Evolutionary conservation across 1,140 invertebrate genomes (phyloP).

Genomic region (Brachionus plicatilis): DNA sequence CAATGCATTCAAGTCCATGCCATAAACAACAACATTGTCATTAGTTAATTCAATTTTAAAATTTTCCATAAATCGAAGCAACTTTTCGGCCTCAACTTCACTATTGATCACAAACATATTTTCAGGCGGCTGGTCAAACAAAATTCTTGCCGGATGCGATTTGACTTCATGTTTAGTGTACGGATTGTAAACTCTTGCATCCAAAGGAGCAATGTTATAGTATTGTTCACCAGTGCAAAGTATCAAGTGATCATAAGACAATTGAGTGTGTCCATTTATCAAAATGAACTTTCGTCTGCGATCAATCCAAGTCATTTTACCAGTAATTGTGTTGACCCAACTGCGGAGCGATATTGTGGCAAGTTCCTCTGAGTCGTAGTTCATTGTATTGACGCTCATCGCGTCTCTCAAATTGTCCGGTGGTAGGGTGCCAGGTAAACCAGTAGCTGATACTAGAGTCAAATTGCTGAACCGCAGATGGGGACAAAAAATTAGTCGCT

Average conservation of each 20-base stretch:
- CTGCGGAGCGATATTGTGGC: constrained; percentile 47
- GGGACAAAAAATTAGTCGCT: constrained; percentile 46
- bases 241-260: constrained; percentile 55
- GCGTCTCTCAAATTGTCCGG: constrained; percentile 48
- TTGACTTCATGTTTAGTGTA: constrained; percentile 41
- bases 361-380: neutral
- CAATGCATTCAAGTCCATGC: neutral
- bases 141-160: constrained; percentile 46
- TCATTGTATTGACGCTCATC: constrained; percentile 44
- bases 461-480: constrained; percentile 56
- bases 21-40: constrained; percentile 30
- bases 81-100: constrained; percentile 49
- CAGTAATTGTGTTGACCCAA: constrained; percentile 54
- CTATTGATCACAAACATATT: constrained; percentile 54
- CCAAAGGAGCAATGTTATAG: constrained; percentile 47
- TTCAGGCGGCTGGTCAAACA: constrained; percentile 45
- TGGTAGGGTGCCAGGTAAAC: constrained; percentile 59
- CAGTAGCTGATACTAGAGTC: constrained; percentile 63
- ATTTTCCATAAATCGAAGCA: constrained; percentile 48
- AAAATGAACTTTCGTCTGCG: constrained; percentile 50
- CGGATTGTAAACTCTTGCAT: constrained; percentile 44
- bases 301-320: constrained; percentile 54
- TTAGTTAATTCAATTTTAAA: neutral
- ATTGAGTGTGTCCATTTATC: constrained; percentile 47
- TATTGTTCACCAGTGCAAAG: constrained; percentile 54